A percentile compares a stretch with the other conserved stretches of the same genome.
These are phyloP conservation scores for Protaetia brevitarsis DNA, from an alignment of 1,140 invertebrate species.

Conservation along the genomic window DNA sequence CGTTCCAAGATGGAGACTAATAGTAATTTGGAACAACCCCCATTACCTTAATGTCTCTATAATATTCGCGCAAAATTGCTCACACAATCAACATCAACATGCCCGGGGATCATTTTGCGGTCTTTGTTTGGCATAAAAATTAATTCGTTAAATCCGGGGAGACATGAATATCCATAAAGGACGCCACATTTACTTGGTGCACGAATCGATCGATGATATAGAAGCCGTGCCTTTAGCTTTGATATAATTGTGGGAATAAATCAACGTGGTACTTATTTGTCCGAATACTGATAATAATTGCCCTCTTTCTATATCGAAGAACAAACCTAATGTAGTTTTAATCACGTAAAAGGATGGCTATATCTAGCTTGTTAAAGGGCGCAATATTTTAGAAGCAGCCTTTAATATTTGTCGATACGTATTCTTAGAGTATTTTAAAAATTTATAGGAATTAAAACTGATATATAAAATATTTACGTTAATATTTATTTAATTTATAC, in stretches of 20 bases:
- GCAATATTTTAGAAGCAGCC: no score
- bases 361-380: no score
- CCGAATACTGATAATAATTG: neutral
- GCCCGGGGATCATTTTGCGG: neutral
- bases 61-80: conserved; percentile 22
- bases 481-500: no score
- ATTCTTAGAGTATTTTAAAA: no score
- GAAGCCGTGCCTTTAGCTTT: no score
- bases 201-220: neutral
- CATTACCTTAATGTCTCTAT: conserved; percentile 24
- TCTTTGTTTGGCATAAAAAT: conserved; percentile 4
- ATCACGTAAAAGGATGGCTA: no score
- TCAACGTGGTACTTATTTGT: neutral
- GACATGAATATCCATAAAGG: neutral
- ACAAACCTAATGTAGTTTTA: neutral
- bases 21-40: conserved; percentile 21
- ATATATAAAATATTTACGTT: no score
- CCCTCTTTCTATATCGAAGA: neutral
- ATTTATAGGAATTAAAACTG: no score
- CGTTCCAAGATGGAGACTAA: conserved; percentile 20
- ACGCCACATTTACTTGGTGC: neutral
- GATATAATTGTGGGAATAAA: neutral
- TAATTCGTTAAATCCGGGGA: neutral
- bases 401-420: no score
- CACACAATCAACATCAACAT: conserved; percentile 21